A percentile compares a stretch with the other conserved stretches of the same genome.
phyloP scores from a whole-genome alignment of 2,797 vertebrate genomes.

The Kryptopterus vitreolus region DNA sequence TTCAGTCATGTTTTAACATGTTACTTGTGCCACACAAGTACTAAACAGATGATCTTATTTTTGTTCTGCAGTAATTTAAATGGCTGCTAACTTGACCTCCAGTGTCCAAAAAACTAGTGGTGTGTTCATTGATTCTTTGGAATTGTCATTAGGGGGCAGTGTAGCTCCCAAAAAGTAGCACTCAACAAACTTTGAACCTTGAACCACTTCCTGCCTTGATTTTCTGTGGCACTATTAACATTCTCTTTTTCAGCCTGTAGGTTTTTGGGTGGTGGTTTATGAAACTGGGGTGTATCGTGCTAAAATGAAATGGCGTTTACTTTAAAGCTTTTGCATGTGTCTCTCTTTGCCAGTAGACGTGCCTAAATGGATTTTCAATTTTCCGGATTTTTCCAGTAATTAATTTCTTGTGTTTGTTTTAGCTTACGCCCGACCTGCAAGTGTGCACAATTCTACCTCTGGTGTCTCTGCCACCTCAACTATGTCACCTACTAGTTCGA shows the following conservation, averaged over 20 bases:
- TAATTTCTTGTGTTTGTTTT: constrained; percentile 34
- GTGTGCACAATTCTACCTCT: constrained; percentile 77
- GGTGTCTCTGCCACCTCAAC: constrained; percentile 71
- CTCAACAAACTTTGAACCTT: not conserved
- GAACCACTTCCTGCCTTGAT: not conserved
- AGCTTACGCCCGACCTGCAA: constrained; percentile 87
- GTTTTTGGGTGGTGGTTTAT: constrained; percentile 13
- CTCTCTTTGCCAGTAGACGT: not conserved
- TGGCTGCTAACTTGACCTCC: not conserved
- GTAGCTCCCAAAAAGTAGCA: not conserved
- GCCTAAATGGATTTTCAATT: not conserved
- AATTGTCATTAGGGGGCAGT: not conserved
- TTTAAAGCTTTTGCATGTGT: constrained; percentile 35
- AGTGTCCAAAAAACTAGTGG: not conserved
- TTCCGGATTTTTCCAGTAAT: constrained; percentile 6
- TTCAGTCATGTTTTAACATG: not conserved
- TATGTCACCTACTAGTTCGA: constrained; percentile 85
- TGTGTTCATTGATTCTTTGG: not conserved
- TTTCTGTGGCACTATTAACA: not conserved
- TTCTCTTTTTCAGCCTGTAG: not conserved
- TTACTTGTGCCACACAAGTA: not conserved
- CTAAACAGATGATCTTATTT: not conserved
- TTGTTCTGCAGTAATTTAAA: not conserved
- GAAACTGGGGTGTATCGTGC: not conserved
- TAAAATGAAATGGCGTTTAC: not conserved